phyloP scores from a whole-genome alignment of 2,797 vertebrate genomes.

The Danio jaintianensis region DNA sequence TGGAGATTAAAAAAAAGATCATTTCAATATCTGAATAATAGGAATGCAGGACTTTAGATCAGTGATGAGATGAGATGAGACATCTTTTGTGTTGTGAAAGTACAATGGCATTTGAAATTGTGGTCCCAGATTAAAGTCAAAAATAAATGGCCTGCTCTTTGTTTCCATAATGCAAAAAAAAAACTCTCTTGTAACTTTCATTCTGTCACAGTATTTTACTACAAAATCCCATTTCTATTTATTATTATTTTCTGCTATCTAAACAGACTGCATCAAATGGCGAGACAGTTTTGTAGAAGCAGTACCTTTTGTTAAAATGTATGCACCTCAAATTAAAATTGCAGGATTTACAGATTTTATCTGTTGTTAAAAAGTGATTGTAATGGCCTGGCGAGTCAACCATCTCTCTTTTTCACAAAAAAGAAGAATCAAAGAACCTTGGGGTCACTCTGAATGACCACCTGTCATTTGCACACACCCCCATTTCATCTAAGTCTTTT shows the following conservation, averaged over 20 bases:
- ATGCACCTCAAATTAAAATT: not conserved
- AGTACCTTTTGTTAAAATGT: no score
- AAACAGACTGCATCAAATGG: not conserved
- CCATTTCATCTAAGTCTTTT: no score
- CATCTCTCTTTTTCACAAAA: not conserved
- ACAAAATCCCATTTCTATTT: not conserved
- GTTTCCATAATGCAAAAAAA: not conserved
- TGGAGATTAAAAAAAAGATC: slow-evolving; percentile 61
- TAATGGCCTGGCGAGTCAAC: not conserved
- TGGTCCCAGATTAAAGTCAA: not conserved
- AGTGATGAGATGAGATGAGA: slow-evolving; percentile 1
- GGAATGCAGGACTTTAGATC: not conserved
- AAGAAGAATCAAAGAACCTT: not conserved
- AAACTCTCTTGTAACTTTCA: not conserved
- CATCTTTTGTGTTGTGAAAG: not conserved
- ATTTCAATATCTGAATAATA: not conserved
- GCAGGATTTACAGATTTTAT: not conserved
- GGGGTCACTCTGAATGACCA: not conserved
- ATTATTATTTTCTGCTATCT: not conserved
- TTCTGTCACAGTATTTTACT: not conserved
- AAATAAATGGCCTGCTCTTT: not conserved
- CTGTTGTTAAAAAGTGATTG: not conserved
- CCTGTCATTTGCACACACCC: slow-evolving; percentile 7
- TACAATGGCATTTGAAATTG: not conserved
- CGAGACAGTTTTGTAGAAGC: not conserved